Base-by-base conservation (phyloP, 2,113 vertebrate genomes). In the Peromyscus californicus region DNA sequence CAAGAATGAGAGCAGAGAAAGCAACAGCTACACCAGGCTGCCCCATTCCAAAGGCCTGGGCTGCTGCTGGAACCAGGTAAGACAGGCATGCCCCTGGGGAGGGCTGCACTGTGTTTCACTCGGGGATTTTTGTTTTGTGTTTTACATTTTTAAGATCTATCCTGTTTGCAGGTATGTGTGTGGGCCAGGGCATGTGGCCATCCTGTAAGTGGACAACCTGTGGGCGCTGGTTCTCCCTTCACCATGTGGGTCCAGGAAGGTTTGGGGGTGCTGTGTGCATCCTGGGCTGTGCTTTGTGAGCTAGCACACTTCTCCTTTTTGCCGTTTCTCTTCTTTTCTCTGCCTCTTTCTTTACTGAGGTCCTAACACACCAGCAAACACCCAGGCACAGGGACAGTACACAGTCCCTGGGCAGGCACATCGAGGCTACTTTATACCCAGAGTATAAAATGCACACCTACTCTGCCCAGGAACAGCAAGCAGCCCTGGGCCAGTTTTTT, bases 321-420 rank as follows among this genome's bases (percentile, higher is more conserved):
- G 79, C n/a, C 13, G 33, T 48, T 96, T 94, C 67, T 96, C 51
- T 88, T 82, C 36, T 84, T 88, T 86, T 19, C 75, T 22, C 19
- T 16, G 29, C 45, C 48, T 61, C 31, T 57, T 85, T 57, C 83
- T 59, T 45, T 67, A 48, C 48, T 54, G 17, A 84, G 15, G 31
- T n/a, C 29, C 29, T 65, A 87, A 67, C 26, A 88, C 15, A 17
- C 83, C 86, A 93, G 72, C 67, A 80, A 92, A 86, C 12, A 76
- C 17, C 16, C 17, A 11, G 39, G 65, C 63, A 69, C 0, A 15
- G 19, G 91, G 72, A 69, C 65, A 63, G 42, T 57, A 59, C 19
- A 94, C 65, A 70, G n/a, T 92, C 59, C 36, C 65, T 2, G 12
- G 72, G 36, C 65, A 85, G 59, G 76, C 16, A 76, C 29, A 42